phyloP scores from a whole-genome alignment of 92 coral and sea anemone genomes.

The Scolanthus callimorphus region DNA sequence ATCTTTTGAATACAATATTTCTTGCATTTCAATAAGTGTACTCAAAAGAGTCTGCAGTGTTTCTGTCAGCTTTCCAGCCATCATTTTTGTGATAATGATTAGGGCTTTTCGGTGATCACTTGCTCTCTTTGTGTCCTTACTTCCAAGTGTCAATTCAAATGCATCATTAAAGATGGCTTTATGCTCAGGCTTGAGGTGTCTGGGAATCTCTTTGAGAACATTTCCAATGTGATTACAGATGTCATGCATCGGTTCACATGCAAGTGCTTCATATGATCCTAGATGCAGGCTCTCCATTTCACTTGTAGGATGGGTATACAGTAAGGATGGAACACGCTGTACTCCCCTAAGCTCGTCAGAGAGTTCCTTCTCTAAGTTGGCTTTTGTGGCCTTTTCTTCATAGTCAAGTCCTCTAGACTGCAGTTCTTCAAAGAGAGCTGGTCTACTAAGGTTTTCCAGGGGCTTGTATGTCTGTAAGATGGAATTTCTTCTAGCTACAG shows the following conservation, averaged over 20 bases:
- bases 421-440: too few species aligned
- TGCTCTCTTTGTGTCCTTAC: conserved; percentile 39
- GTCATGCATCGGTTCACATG: conserved; percentile 46
- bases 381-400: too few species aligned
- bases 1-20: conserved; percentile 6
- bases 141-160: conserved; percentile 10
- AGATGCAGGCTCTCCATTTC: conserved; percentile 6
- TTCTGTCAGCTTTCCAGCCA: conserved; percentile 14
- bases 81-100: conserved; percentile 13
- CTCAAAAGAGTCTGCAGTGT: conserved; percentile 16
- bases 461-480: conserved; percentile 16
- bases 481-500: conserved; percentile 12
- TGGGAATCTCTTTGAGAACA: conserved; percentile 27
- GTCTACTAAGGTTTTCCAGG: conserved; percentile 5
- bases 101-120: conserved; percentile 31
- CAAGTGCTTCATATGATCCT: conserved; percentile 21
- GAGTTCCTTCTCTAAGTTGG: conserved; percentile 2
- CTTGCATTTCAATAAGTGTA: conserved; percentile 26
- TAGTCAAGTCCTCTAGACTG: too few species aligned
- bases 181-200: conserved; percentile 18
- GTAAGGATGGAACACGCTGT: conserved; percentile 20
- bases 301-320: conserved; percentile 4
- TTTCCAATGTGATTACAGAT: conserved; percentile 25
- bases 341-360: conserved; percentile 6
- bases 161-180: conserved; percentile 11